Percentiles rank a stretch among this genome's conserved stretches.
phyloP scores from a whole-genome alignment of 2,888 invertebrate genomes.

The Pteria penguin region DNA sequence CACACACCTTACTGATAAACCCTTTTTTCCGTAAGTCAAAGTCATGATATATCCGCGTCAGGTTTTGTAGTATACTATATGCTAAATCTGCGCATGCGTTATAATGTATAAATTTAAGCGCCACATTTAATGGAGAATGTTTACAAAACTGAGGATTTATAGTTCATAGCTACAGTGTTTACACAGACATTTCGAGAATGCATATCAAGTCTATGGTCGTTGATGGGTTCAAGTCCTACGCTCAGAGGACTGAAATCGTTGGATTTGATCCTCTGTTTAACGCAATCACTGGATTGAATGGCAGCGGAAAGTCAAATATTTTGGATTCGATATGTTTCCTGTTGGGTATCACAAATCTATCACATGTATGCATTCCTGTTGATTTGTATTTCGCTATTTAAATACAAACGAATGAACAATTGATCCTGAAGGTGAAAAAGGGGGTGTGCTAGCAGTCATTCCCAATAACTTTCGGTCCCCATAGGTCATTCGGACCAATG shows the following conservation, averaged over 20 bases:
- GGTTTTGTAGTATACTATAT: too few species aligned
- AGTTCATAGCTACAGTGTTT: background rate
- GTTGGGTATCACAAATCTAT: constrained; percentile 94
- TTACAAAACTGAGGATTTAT: constrained; percentile 79
- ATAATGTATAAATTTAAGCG: constrained; percentile 14
- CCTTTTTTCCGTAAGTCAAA: too few species aligned
- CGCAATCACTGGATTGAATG: constrained; percentile 98
- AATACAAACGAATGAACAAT: too few species aligned
- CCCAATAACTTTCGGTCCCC: too few species aligned
- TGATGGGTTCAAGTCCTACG: constrained; percentile 99
- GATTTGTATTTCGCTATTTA: too few species aligned
- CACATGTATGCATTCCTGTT: constrained; percentile 85
- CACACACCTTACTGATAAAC: too few species aligned
- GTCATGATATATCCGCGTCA: too few species aligned
- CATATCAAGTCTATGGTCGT: constrained; percentile 93
- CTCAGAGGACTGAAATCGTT: constrained; percentile 92
- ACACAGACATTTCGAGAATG: constrained; percentile 83
- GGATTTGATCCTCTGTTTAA: constrained; percentile 97
- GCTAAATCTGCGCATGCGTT: constrained; percentile 27
- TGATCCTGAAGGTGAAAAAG: too few species aligned
- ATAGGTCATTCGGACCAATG: too few species aligned
- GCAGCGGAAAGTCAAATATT: constrained; percentile 98
- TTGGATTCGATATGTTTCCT: constrained; percentile 99
- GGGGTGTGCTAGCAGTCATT: too few species aligned
- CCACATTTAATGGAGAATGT: constrained; percentile 83